Evolutionary conservation across 1,140 invertebrate species (phyloP).

Genomic region (Pristionchus pacificus): DNA sequence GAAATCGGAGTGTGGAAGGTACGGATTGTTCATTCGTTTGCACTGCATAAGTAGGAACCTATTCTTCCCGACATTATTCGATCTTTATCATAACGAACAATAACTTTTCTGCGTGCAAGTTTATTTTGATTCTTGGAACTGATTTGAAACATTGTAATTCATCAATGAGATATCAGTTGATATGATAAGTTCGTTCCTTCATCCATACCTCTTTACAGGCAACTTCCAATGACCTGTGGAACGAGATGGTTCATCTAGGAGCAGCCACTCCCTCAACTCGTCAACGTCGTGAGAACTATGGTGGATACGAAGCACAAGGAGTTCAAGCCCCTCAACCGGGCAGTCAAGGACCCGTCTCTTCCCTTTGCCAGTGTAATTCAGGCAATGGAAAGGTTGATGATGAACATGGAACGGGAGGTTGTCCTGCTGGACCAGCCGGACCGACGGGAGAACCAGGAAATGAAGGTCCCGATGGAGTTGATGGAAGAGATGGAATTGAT

Average conservation of each 20-base stretch:
- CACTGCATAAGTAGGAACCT: no score
- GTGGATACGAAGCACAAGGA: background rate
- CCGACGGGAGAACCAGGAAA: background rate
- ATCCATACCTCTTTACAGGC: background rate
- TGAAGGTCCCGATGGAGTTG: constrained; percentile 1
- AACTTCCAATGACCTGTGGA: constrained; percentile 3
- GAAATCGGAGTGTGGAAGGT: constrained; percentile 11
- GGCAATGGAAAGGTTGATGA: background rate
- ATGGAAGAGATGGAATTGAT: constrained; percentile 11
- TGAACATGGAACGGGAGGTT: background rate
- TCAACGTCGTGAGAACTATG: background rate
- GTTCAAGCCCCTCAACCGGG: background rate
- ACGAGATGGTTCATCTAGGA: background rate
- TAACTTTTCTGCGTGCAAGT: no score
- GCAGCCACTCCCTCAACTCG: background rate
- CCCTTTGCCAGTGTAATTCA: no score
- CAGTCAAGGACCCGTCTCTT: no score
- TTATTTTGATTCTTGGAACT: no score
- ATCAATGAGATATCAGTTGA: no score
- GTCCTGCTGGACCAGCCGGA: background rate
- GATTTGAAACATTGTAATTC: no score
- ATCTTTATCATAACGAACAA: no score
- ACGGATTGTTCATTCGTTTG: background rate
- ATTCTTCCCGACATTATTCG: no score
- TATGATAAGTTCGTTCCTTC: no score